phyloP scores from a whole-genome alignment of 2,888 invertebrate species.

The Loripinus fragilis region DNA sequence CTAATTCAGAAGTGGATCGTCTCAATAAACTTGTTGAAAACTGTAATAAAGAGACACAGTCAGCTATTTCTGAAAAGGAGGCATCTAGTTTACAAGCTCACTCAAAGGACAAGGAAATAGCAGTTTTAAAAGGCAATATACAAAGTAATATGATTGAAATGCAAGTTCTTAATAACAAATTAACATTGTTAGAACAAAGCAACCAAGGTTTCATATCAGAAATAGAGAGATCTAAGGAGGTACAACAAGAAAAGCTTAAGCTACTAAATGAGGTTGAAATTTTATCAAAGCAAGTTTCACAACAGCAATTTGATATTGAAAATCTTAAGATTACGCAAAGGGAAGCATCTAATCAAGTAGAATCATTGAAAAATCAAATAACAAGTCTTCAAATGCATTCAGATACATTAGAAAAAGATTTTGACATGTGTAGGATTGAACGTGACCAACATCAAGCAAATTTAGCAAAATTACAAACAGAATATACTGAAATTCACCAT shows the following conservation, averaged over 20 bases:
- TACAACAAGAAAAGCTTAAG: not conserved
- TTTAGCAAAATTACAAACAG: slow-evolving; percentile 5
- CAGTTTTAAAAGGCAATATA: slow-evolving; percentile 39
- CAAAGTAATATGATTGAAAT: slow-evolving; percentile 50
- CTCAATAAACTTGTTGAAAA: not conserved
- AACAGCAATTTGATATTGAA: not conserved
- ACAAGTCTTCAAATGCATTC: not conserved
- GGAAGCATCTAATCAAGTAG: not conserved
- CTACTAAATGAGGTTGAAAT: not conserved
- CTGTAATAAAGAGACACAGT: slow-evolving; percentile 41
- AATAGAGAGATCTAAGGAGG: slow-evolving; percentile 47
- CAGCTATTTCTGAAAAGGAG: slow-evolving; percentile 35
- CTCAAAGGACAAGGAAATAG: slow-evolving; percentile 50
- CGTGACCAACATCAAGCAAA: not conserved
- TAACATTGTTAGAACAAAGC: slow-evolving; percentile 32
- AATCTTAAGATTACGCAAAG: not conserved
- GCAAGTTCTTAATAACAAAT: slow-evolving; percentile 40
- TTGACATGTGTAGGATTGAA: slow-evolving; percentile 22
- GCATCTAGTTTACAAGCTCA: slow-evolving; percentile 31
- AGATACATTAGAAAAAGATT: slow-evolving; percentile 16
- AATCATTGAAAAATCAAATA: not conserved
- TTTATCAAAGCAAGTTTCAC: not conserved
- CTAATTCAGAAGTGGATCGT: not conserved
- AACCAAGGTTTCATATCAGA: slow-evolving; percentile 46
- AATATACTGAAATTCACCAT: slow-evolving; percentile 14